Conservation (phyloP, 2,797 vertebrate genomes). For the Capromys pilorides region DNA sequence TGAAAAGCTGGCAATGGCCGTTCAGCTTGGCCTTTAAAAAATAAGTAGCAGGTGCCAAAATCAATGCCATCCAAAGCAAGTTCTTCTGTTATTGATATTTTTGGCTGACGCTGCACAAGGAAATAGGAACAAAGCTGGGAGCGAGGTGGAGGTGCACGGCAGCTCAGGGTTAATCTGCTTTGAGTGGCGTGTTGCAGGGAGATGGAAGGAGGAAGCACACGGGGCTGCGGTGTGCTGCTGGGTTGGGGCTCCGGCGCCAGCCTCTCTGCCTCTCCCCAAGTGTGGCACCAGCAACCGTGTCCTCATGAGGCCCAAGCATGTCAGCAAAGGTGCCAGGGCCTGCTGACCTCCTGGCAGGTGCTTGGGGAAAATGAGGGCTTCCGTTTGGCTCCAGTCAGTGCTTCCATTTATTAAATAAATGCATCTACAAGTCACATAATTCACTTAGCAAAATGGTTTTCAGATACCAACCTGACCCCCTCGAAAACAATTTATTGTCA, state of each 20-base stretch:
- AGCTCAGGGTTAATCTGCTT: rapidly evolving
- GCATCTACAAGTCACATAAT: background rate
- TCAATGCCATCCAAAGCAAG: rapidly evolving
- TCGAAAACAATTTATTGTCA: background rate
- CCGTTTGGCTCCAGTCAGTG: too few species aligned
- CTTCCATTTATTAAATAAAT: background rate
- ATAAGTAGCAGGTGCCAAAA: background rate
- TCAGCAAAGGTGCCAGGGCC: background rate
- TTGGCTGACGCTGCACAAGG: background rate
- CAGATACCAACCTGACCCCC: background rate
- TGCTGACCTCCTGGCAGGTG: background rate
- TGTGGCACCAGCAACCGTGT: background rate
- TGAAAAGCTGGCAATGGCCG: rapidly evolving
- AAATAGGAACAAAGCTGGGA: background rate
- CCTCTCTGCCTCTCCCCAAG: background rate
- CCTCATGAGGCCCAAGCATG: background rate
- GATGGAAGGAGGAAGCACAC: rapidly evolving
- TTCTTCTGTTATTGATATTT: background rate
- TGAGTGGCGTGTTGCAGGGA: rapidly evolving
- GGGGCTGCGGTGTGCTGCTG: rapidly evolving
- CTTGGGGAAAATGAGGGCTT: background rate
- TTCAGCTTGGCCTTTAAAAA: background rate
- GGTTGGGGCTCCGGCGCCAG: rapidly evolving
- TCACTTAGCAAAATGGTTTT: background rate
- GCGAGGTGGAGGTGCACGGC: rapidly evolving